Percentiles rank a stretch among this genome's conserved stretches.
phyloP scores from a whole-genome alignment of 2,113 vertebrate genomes.

The Rynchops niger region DNA sequence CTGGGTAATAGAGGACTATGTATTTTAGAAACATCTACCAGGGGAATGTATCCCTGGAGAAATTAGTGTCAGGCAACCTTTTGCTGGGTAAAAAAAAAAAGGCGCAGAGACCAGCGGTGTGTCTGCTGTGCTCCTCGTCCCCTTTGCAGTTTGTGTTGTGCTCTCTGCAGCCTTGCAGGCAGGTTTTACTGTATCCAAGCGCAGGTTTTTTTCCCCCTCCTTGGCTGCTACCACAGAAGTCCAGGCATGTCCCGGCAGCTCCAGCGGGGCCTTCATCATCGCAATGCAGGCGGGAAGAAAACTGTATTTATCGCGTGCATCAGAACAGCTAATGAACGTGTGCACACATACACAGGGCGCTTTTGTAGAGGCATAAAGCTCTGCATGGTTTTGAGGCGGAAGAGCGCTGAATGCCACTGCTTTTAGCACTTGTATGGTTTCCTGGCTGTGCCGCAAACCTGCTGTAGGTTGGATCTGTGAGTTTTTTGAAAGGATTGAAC shows the following conservation, averaged over 20 bases:
- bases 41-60: not conserved
- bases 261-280: not conserved
- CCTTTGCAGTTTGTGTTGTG: not conserved
- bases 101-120: not conserved
- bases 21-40: not conserved
- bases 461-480: not conserved
- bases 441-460: not conserved
- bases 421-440: not conserved
- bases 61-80: not conserved
- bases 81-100: not conserved
- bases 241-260: slow-evolving; percentile 18
- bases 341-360: not conserved
- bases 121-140: not conserved
- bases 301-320: not conserved
- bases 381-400: not conserved
- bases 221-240: not conserved
- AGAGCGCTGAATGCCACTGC: not conserved
- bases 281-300: not conserved
- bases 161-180: not conserved
- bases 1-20: not conserved
- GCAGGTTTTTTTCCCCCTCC: not conserved
- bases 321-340: not conserved
- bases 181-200: not conserved
- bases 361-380: not conserved
- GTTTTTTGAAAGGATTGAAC: not conserved